Conservation (phyloP, 2,113 vertebrate genomes). For the Brachionichthys hirsutus region DNA sequence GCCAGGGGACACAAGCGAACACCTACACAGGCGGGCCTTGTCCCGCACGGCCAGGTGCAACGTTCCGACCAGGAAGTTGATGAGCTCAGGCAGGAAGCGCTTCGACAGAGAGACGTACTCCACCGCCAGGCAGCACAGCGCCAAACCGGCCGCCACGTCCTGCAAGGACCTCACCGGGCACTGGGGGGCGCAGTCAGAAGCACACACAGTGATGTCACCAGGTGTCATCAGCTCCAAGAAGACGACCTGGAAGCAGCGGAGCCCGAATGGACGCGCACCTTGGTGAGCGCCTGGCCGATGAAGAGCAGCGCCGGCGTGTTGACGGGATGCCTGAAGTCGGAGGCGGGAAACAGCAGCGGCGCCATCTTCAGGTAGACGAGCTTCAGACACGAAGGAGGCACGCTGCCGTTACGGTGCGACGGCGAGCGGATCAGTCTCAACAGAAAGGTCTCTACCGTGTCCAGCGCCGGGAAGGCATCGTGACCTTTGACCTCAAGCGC, state of each 20-base stretch:
- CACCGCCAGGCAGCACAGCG: conserved; percentile 85
- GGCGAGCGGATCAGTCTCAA: background rate
- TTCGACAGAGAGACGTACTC: conserved; percentile 88
- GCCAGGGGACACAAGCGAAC: background rate
- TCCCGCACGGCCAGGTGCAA: conserved; percentile 84
- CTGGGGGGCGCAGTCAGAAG: conserved; percentile 63
- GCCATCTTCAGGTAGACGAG: conserved; percentile 89
- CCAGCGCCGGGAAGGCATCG: conserved; percentile 77
- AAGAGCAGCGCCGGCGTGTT: conserved; percentile 88
- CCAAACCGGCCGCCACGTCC: conserved; percentile 83
- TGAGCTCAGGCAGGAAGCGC: conserved; percentile 89
- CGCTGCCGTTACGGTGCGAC: too few species aligned
- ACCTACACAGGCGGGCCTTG: conserved; percentile 75
- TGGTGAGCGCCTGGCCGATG: conserved; percentile 89
- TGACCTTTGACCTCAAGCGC: conserved; percentile 83
- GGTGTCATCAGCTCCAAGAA: background rate
- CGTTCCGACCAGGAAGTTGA: conserved; percentile 87
- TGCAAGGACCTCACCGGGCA: conserved; percentile 82
- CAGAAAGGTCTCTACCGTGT: conserved; percentile 76
- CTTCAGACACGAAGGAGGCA: conserved; percentile 65
- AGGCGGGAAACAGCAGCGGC: conserved; percentile 88
- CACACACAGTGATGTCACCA: background rate
- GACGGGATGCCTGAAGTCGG: conserved; percentile 92
- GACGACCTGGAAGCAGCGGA: background rate
- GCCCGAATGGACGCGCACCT: conserved; percentile 71